phyloP scores from a whole-genome alignment of 1,140 invertebrate species.

The Lamellibrachia luymesi region DNA sequence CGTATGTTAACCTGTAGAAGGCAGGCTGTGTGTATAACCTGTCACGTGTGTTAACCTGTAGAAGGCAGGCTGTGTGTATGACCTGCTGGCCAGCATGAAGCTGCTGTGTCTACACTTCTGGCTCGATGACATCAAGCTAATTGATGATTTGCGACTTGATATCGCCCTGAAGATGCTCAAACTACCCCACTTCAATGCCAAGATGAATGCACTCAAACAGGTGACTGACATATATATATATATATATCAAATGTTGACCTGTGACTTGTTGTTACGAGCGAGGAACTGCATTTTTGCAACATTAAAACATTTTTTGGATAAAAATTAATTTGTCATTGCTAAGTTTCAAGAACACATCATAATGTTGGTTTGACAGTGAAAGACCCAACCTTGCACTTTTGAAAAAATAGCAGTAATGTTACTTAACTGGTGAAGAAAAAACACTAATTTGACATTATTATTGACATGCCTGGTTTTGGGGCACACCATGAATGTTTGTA shows the following conservation, averaged over 20 bases:
- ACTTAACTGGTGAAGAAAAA: too few relatives aligned
- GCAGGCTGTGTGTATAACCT: not conserved
- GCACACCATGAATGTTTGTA: not conserved
- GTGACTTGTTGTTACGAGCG: not conserved
- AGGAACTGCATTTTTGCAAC: not conserved
- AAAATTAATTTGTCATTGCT: not conserved
- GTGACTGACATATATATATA: slow-evolving; percentile 30
- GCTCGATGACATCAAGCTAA: slow-evolving; percentile 54
- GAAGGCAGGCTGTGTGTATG: slow-evolving; percentile 58
- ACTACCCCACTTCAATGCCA: slow-evolving; percentile 62
- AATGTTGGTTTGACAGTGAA: too few relatives aligned
- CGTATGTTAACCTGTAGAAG: too few relatives aligned
- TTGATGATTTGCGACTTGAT: slow-evolving; percentile 58
- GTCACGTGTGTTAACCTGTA: slow-evolving; percentile 33
- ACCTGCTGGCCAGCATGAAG: slow-evolving; percentile 59
- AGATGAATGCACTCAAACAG: slow-evolving; percentile 64
- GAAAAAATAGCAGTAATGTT: too few relatives aligned
- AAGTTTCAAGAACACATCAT: too few relatives aligned
- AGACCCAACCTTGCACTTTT: too few relatives aligned
- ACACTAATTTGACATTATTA: too few relatives aligned
- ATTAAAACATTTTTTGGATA: not conserved
- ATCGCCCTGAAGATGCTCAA: slow-evolving; percentile 62
- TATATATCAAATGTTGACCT: not conserved
- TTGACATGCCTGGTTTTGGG: too few relatives aligned
- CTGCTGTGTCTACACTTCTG: slow-evolving; percentile 59